Evolutionary conservation across 1,140 invertebrate species (phyloP).

Genomic region (Whitmania pigra): DNA sequence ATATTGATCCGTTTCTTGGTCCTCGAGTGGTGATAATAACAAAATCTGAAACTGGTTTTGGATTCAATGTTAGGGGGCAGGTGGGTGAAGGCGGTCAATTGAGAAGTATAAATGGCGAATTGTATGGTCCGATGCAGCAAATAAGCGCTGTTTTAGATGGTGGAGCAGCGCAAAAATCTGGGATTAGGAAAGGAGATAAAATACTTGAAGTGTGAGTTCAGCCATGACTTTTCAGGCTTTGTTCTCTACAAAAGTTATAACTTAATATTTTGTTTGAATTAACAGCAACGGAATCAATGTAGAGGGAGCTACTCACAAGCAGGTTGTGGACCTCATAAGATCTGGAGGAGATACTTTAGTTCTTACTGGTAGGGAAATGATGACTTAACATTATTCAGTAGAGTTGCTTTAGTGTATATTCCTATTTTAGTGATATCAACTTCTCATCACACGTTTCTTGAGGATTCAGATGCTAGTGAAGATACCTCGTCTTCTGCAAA

Average conservation of each 20-base stretch:
- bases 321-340: constrained; percentile 97
- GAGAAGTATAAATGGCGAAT: constrained; percentile 80
- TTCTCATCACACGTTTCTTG: background rate
- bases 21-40: constrained; percentile 80
- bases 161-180: constrained; percentile 92
- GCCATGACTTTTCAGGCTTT: background rate
- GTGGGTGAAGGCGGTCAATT: constrained; percentile 97
- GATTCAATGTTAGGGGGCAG: constrained; percentile 98
- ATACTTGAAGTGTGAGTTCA: constrained; percentile 82
- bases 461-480: constrained; percentile 64
- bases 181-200: constrained; percentile 87
- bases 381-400: background rate
- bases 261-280: no score
- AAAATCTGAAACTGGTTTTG: constrained; percentile 95
- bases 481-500: constrained; percentile 75
- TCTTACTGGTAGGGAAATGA: constrained; percentile 51
- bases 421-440: constrained; percentile 9
- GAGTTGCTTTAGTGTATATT: background rate
- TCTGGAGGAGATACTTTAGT: constrained; percentile 90
- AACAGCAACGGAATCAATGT: constrained; percentile 90
- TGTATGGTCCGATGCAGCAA: constrained; percentile 97
- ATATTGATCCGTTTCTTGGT: no score
- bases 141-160: constrained; percentile 91
- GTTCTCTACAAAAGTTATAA: background rate
- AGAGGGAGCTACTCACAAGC: constrained; percentile 94